Evolutionary conservation across 2,113 vertebrate species (phyloP), one percentile per base, ranked within the genome.

Genomic region (Corynorhinus townsendii): DNA sequence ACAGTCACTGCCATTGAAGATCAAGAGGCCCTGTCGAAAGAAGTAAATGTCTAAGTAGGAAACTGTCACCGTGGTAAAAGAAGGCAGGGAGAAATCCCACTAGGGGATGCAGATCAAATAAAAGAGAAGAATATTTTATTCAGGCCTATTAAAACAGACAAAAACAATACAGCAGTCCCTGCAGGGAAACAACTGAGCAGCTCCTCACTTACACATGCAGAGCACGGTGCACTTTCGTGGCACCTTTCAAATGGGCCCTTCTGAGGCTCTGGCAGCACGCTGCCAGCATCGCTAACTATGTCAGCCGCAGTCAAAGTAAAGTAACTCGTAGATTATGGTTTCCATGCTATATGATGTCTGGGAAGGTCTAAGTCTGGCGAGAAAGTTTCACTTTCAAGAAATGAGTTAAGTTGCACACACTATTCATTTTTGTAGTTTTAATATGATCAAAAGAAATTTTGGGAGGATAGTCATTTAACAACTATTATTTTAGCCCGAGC

Each of bases 41-140:
- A 98, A 98, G 97, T 98, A 97, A 94, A 97, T 96, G 87, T 94
- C 96, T 98, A 97, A 98, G 95, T 95, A 98, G 92, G 59, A 98
- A 98, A 96, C 83, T 98, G 97, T 98, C 97, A 98, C 86, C 79
- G 30, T 86, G 40, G 87, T 97, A 90, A 89, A 96, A 97, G 75
- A 93, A 97, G 94, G 59, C 76, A 97, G 94, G 93, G 93, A 95
- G 83, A 97, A 97, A 96, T 82, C 81, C 89, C 95, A 94, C 20
- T 64, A 91, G 85, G 97, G 95, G 92, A 97, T 40, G 77, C 86
- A 98, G 97, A 98, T 98, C 96, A 98, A 98, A 98, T 96, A 89
- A 97, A 97, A 95, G 86, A 97, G 91, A 98, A 94, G 72, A 97
- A 77, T 97, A 98, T 98, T 98, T 98, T 98, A 97, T 90, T 96